Percentiles rank a stretch among this genome's conserved stretches.
phyloP scores from a whole-genome alignment of 2,797 vertebrate genomes.

The Chelmon rostratus region DNA sequence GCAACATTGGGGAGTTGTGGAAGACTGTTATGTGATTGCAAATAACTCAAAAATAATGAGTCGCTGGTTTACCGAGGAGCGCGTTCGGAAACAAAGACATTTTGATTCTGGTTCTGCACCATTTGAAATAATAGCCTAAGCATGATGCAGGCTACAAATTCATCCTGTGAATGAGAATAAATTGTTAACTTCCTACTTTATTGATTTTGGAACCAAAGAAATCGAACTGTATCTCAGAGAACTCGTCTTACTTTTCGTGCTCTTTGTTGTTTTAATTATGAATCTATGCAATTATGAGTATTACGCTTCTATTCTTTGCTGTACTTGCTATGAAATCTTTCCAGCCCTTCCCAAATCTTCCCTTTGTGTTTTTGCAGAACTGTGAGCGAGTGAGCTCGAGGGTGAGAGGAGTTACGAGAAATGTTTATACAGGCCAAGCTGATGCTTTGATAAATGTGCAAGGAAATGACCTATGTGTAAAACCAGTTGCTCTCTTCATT shows the following conservation, averaged over 20 bases:
- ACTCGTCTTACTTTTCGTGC: slow-evolving; percentile 9
- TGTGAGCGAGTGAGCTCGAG: not conserved
- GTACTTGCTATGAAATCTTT: not conserved
- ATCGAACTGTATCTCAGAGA: slow-evolving; percentile 16
- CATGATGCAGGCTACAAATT: slow-evolving; percentile 7
- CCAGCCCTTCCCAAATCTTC: no score
- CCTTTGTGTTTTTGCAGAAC: slow-evolving; percentile 10
- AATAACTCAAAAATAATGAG: slow-evolving; percentile 41
- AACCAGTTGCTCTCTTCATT: slow-evolving; percentile 44
- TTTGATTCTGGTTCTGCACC: slow-evolving; percentile 42
- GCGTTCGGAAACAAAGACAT: slow-evolving; percentile 10
- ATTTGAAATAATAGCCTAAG: slow-evolving; percentile 39
- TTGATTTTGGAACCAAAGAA: slow-evolving; percentile 19
- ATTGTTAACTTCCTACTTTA: slow-evolving; percentile 17
- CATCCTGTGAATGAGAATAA: slow-evolving; percentile 19
- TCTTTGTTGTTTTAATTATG: slow-evolving; percentile 31
- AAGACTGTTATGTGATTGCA: slow-evolving; percentile 25
- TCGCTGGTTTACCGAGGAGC: slow-evolving; percentile 17
- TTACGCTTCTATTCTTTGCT: slow-evolving; percentile 11
- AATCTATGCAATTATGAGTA: slow-evolving; percentile 13
- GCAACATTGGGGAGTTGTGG: slow-evolving; percentile 10
- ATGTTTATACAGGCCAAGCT: slow-evolving; percentile 38
- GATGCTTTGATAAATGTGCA: slow-evolving; percentile 52
- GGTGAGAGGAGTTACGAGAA: slow-evolving; percentile 25
- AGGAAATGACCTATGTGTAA: slow-evolving; percentile 60